These are phyloP conservation scores for Numenius phaeopus DNA, from an alignment of 2,797 vertebrate species.

Conservation along the genomic window DNA sequence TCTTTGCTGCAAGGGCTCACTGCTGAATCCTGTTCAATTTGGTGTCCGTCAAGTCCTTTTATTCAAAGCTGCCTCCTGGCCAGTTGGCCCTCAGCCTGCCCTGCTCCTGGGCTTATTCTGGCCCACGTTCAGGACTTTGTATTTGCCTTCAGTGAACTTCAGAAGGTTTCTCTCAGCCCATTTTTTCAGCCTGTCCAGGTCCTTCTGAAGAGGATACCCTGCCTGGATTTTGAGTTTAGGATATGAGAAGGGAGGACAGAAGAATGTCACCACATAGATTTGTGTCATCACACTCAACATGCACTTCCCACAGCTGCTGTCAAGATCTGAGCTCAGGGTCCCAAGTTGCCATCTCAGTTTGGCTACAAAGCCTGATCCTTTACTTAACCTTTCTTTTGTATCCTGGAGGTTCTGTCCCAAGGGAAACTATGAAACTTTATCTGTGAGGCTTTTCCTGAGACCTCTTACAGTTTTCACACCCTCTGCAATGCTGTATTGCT, in stretches of 20 bases:
- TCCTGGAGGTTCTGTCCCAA: not conserved
- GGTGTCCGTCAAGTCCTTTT: not conserved
- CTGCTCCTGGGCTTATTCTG: not conserved
- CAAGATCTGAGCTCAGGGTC: not conserved
- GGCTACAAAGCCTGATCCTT: not conserved
- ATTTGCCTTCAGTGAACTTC: not conserved
- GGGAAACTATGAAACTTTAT: not conserved
- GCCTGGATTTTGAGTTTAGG: not conserved
- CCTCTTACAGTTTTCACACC: not conserved
- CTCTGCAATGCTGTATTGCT: not conserved
- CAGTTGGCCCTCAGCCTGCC: not conserved
- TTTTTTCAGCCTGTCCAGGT: not conserved
- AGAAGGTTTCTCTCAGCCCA: not conserved
- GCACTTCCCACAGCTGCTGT: not conserved
- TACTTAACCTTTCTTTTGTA: not conserved
- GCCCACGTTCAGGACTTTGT: not conserved
- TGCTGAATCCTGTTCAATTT: not conserved
- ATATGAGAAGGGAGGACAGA: not conserved
- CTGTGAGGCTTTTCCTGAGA: not conserved
- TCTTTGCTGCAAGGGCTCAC: not conserved
- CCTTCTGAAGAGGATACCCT: not conserved
- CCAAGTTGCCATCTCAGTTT: not conserved
- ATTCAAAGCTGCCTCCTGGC: not conserved
- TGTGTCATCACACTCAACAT: not conserved
- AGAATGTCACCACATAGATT: not conserved